Percentiles rank a stretch among this genome's conserved stretches.
Evolutionary conservation across 1,140 invertebrate genomes (phyloP).

Genomic region (Drosophila sturtevanti): DNA sequence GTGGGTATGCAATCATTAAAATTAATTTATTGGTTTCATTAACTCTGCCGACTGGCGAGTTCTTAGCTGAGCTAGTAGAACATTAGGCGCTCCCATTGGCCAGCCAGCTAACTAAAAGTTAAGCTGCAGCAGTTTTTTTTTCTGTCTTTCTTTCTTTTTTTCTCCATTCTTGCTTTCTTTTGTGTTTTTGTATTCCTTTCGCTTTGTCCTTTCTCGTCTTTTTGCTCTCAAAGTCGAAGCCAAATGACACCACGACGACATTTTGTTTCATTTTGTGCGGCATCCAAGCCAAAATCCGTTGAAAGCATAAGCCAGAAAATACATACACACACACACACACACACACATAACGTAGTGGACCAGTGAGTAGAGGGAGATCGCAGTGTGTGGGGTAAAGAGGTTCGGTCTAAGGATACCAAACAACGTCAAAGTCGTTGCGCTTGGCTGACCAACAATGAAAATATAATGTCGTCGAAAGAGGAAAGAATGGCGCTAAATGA

Average conservation of each 20-base stretch:
- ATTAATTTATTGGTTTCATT: conserved; percentile 82
- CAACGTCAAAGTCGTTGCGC: conserved; percentile 59
- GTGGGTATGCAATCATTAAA: conserved; percentile 77
- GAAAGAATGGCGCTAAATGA: conserved; percentile 63
- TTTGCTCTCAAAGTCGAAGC: conserved; percentile 47
- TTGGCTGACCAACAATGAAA: conserved; percentile 79
- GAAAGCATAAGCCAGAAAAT: conserved; percentile 74
- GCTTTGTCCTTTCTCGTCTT: not conserved
- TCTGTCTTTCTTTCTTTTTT: conserved; percentile 6
- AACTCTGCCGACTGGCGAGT: conserved; percentile 66
- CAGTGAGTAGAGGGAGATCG: not conserved
- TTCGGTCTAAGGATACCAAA: conserved; percentile 17
- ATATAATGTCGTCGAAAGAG: conserved; percentile 63
- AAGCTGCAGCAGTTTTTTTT: conserved; percentile 35
- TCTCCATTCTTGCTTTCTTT: conserved; percentile 12
- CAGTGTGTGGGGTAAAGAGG: too few relatives aligned
- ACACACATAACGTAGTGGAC: not conserved
- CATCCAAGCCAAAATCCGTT: conserved; percentile 72
- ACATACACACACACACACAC: conserved; percentile 26
- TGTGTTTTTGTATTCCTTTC: conserved; percentile 17
- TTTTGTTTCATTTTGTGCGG: conserved; percentile 61
- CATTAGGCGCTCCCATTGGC: conserved; percentile 57
- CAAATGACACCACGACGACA: conserved; percentile 74
- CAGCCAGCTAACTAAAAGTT: conserved; percentile 31
- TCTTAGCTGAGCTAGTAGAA: conserved; percentile 60